phyloP scores from a whole-genome alignment of 2,797 vertebrate species.

The Pipistrellus nathusii region DNA sequence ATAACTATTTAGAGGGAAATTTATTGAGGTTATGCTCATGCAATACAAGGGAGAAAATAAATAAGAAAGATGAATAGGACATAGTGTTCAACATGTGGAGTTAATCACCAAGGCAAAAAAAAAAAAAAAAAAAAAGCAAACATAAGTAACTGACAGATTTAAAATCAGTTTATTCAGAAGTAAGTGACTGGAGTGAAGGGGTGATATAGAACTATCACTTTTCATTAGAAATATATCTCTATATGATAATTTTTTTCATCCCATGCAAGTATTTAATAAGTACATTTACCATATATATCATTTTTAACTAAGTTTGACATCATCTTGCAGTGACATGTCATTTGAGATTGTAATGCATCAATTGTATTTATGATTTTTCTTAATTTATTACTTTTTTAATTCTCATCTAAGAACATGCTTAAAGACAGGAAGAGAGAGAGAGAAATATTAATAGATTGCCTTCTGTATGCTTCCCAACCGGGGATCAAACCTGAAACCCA shows the following conservation, averaged over 20 bases:
- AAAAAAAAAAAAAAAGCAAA: not conserved
- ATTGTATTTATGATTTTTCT: no score
- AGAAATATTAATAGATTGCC: no score
- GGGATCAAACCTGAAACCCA: no score
- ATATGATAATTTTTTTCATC: not conserved
- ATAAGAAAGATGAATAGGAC: not conserved
- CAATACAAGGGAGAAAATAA: not conserved
- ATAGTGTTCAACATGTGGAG: no score
- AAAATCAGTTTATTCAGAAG: not conserved
- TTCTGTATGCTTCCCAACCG: no score
- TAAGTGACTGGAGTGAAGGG: not conserved
- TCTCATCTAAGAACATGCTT: no score
- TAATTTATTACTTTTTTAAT: no score
- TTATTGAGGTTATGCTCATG: not conserved
- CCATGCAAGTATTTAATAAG: not conserved
- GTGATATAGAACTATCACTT: not conserved
- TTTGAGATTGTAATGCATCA: not conserved
- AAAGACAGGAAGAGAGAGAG: no score
- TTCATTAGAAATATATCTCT: not conserved
- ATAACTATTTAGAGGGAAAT: not conserved
- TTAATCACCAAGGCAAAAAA: not conserved
- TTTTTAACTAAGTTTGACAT: not conserved
- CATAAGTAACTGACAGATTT: not conserved
- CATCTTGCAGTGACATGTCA: not conserved
- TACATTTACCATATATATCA: not conserved